Conservation (phyloP, 2,113 vertebrate species). For the Rhizomys pruinosus region DNA sequence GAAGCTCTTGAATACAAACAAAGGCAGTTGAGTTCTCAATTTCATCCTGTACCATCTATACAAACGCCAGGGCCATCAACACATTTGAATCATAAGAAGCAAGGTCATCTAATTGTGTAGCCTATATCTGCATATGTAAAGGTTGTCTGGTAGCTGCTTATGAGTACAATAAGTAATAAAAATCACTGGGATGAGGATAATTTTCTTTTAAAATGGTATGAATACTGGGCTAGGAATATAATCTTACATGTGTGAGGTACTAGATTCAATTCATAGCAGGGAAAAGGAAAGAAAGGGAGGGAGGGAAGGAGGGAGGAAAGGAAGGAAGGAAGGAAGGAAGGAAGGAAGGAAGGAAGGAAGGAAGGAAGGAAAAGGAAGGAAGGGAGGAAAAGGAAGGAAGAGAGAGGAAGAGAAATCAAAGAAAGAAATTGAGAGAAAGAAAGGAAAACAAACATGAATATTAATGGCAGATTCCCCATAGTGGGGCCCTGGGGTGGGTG, state of each 20-base stretch:
- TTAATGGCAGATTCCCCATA: not conserved
- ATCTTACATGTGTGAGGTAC: not conserved
- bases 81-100: not conserved
- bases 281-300: not conserved
- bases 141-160: not conserved
- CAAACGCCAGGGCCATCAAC: not conserved
- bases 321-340: not conserved
- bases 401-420: not conserved
- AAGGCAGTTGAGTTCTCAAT: not conserved
- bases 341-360: not conserved
- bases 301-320: not conserved
- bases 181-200: not conserved
- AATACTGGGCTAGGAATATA: not conserved
- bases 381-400: too few relatives aligned
- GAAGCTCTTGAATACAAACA: not conserved
- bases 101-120: not conserved
- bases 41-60: not conserved
- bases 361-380: rapidly evolving
- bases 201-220: not conserved
- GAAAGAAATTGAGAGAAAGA: not conserved
- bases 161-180: not conserved
- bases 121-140: not conserved
- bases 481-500: not conserved
- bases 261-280: not conserved
- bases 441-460: not conserved